phyloP scores from a whole-genome alignment of 2,113 vertebrate species.

The Elgaria multicarinata region DNA sequence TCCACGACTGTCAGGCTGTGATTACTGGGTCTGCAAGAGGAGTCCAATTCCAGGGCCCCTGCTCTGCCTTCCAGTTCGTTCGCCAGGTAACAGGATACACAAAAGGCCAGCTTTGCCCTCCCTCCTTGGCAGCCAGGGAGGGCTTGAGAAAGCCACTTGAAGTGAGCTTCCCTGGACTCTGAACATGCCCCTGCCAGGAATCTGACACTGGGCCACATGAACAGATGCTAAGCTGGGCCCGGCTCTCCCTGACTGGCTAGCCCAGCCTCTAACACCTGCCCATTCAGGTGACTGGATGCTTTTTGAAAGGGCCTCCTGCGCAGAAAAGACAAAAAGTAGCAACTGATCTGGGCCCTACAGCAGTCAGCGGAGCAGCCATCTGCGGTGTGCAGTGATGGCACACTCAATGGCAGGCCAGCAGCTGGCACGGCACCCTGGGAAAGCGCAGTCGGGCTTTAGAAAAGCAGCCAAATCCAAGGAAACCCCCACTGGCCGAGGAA shows the following conservation, averaged over 20 bases:
- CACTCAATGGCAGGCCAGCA: not conserved
- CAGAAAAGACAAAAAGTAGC: not conserved
- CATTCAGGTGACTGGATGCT: not conserved
- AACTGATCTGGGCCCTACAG: not conserved
- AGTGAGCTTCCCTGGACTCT: not conserved
- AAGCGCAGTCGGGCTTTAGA: not conserved
- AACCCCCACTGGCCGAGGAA: not conserved
- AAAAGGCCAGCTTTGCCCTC: not conserved
- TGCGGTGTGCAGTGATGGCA: not conserved
- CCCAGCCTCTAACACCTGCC: constrained; percentile 61
- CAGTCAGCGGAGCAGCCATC: not conserved
- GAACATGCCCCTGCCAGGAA: constrained; percentile 16
- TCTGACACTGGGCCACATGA: constrained; percentile 15
- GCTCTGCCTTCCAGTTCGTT: not conserved
- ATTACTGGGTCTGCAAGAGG: not conserved
- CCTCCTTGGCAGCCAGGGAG: not conserved
- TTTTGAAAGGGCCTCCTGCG: constrained; percentile 19
- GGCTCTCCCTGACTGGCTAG: not conserved
- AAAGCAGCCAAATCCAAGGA: not conserved
- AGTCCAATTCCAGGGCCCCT: not conserved
- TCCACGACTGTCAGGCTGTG: not conserved
- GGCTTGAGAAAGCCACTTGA: fast-evolving
- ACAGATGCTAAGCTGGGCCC: constrained; percentile 51
- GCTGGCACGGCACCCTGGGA: not conserved
- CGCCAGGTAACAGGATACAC: not conserved